phyloP scores from a whole-genome alignment of 2,113 vertebrate species.

The Hepsetus odoe region DNA sequence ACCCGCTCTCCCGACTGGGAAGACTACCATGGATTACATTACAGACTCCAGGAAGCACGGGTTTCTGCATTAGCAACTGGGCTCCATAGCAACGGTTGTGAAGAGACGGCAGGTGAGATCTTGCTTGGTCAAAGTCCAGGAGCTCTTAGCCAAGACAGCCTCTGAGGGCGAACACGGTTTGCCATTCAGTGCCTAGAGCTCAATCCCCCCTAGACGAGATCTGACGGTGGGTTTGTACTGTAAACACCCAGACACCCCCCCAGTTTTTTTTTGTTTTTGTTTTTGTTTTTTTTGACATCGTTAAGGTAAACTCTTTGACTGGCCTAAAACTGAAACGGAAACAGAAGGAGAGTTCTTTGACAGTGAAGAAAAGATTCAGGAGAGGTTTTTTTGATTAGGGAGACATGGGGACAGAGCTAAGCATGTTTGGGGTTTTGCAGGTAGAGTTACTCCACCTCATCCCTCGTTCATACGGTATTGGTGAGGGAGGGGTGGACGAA shows the following conservation, averaged over 20 bases:
- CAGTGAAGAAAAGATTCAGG: slow-evolving; percentile 16
- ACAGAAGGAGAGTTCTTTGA: not conserved
- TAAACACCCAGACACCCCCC: slow-evolving; percentile 18
- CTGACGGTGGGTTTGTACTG: not conserved
- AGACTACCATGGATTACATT: slow-evolving; percentile 31
- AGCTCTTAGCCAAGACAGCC: slow-evolving; percentile 22
- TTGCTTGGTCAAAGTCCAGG: slow-evolving; percentile 2
- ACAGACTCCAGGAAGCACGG: slow-evolving; percentile 49
- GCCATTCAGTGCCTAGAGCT: not conserved
- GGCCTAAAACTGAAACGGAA: slow-evolving; percentile 30
- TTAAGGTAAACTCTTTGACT: slow-evolving; percentile 29
- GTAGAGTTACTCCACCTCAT: slow-evolving; percentile 29
- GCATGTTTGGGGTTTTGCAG: slow-evolving; percentile 34
- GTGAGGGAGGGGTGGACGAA: slow-evolving; percentile 82
- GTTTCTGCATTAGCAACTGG: slow-evolving; percentile 26
- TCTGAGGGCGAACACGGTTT: not conserved
- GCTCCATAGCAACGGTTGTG: slow-evolving; percentile 30
- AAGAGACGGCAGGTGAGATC: slow-evolving; percentile 15
- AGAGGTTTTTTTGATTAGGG: not conserved
- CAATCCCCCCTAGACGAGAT: not conserved
- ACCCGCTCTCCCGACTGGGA: slow-evolving; percentile 27
- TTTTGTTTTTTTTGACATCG: not conserved
- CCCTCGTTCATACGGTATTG: slow-evolving; percentile 75
- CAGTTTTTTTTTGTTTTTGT: not conserved
- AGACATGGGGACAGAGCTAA: slow-evolving; percentile 31